Evolutionary conservation across 2,888 invertebrate species (phyloP).

Genomic region (Pyrgus malvae): DNA sequence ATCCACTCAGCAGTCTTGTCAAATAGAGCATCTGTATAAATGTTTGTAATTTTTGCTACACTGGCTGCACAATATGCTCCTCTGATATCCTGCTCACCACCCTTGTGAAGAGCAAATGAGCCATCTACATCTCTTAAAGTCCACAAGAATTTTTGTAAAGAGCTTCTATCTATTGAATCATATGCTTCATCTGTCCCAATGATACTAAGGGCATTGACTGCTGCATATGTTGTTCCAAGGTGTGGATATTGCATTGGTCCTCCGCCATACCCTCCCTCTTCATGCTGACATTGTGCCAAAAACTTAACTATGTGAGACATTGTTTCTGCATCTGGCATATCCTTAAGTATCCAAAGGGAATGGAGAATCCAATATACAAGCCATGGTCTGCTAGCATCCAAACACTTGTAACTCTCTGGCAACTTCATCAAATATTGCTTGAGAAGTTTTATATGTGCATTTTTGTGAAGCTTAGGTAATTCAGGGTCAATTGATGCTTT

Average conservation of each 20-base stretch:
- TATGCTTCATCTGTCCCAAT: conserved; percentile 94
- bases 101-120: conserved; percentile 94
- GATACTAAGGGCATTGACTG: conserved; percentile 95
- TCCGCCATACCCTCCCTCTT: conserved; percentile 94
- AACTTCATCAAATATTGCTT: conserved; percentile 85
- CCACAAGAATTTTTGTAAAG: conserved; percentile 89
- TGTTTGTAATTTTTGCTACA: conserved; percentile 92
- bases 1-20: conserved; percentile 96
- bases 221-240: conserved; percentile 98
- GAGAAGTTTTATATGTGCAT: conserved; percentile 85
- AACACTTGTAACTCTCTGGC: conserved; percentile 87
- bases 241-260: conserved; percentile 97
- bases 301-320: conserved; percentile 65
- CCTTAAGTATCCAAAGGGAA: conserved; percentile 87
- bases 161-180: conserved; percentile 90
- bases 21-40: conserved; percentile 89
- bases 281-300: conserved; percentile 85
- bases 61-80: conserved; percentile 98
- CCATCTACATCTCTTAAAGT: conserved; percentile 91
- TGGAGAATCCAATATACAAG: conserved; percentile 98
- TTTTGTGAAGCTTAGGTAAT: conserved; percentile 82
- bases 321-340: conserved; percentile 69
- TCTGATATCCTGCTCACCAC: conserved; percentile 96
- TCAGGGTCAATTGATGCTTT: conserved; percentile 74
- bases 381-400: conserved; percentile 98